Percentiles rank a stretch among this genome's conserved stretches.
Conservation (phyloP, 2,797 vertebrate genomes). For the Chaenodraco wilsoni region DNA sequence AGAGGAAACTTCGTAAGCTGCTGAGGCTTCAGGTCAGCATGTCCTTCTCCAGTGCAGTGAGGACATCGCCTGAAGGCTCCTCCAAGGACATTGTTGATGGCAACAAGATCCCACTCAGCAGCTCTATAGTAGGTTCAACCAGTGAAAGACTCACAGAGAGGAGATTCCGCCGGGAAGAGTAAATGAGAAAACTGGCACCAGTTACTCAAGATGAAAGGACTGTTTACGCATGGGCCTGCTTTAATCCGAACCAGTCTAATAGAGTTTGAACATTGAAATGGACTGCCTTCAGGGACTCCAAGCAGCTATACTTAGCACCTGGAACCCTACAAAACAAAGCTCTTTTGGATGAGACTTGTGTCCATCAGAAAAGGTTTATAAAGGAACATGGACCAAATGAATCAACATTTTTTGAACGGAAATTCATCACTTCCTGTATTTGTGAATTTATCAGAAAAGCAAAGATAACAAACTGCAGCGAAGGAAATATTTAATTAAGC, state of each 20-base stretch:
- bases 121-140: conserved; percentile 3
- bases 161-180: conserved; percentile 26
- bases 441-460: conserved; percentile 13
- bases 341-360: conserved; percentile 8
- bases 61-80: conserved; percentile 89
- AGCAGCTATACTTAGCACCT: not conserved
- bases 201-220: not conserved
- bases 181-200: not conserved
- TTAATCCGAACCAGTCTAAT: not conserved
- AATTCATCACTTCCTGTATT: conserved; percentile 12
- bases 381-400: conserved; percentile 3
- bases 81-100: conserved; percentile 84
- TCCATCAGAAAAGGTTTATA: not conserved
- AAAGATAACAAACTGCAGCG: not conserved
- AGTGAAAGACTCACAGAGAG: conserved; percentile 46
- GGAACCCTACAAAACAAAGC: not conserved
- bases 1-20: conserved; percentile 92
- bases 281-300: conserved; percentile 8
- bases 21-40: conserved; percentile 88
- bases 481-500: not conserved
- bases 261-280: conserved; percentile 1
- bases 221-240: not conserved
- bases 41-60: conserved; percentile 91
- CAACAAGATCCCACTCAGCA: conserved; percentile 78
- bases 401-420: not conserved